phyloP scores from a whole-genome alignment of 2,113 vertebrate species.

The Microcebus tavaratra region DNA sequence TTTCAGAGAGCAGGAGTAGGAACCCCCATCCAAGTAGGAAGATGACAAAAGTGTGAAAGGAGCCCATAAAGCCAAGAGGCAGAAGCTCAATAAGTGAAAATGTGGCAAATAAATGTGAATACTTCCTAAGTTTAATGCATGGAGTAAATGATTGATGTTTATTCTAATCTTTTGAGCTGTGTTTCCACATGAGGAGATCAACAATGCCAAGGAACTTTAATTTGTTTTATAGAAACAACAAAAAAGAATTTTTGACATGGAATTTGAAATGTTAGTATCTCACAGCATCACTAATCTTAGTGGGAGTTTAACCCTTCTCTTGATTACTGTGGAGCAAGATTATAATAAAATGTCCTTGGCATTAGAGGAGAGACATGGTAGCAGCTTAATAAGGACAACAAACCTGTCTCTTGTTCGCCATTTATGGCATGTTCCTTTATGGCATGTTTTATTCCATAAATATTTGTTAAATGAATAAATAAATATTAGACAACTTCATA shows the following conservation, averaged over 20 bases:
- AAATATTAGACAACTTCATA: conserved; percentile 1
- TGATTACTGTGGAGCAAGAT: not conserved
- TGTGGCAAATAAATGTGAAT: not conserved
- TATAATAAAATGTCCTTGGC: conserved; percentile 11
- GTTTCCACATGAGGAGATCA: not conserved
- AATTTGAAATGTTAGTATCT: not conserved
- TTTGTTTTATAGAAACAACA: not conserved
- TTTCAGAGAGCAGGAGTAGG: not conserved
- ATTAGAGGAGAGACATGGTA: not conserved
- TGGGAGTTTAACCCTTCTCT: not conserved
- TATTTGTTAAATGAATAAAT: not conserved
- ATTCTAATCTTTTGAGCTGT: not conserved
- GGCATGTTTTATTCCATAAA: not conserved
- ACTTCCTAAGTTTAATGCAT: not conserved
- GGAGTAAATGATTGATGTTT: not conserved
- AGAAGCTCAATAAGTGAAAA: conserved; percentile 9
- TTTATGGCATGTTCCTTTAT: not conserved
- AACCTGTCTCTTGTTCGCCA: not conserved
- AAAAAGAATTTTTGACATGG: not conserved
- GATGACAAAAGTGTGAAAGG: not conserved
- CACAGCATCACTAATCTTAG: not conserved
- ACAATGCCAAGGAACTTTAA: not conserved
- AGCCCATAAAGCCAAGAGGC: not conserved
- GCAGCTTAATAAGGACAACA: not conserved
- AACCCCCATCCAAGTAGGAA: not conserved